These are phyloP conservation scores for Elysia crispata DNA, from an alignment of 2,888 invertebrate genomes.

Conservation along the genomic window DNA sequence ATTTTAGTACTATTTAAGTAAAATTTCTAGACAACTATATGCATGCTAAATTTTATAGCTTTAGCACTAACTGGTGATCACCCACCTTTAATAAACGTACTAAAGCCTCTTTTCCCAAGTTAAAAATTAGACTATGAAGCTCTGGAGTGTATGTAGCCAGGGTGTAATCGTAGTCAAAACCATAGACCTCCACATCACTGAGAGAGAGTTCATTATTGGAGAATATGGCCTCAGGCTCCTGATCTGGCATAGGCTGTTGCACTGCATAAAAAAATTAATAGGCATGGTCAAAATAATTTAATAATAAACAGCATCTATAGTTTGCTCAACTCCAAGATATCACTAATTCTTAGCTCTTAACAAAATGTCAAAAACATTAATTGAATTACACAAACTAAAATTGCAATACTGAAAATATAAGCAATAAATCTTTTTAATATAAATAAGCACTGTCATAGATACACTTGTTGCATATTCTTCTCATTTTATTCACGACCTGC, in stretches of 20 bases:
- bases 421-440: no score
- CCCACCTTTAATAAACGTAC: slow-evolving; percentile 91
- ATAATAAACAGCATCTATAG: neutral
- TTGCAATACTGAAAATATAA: neutral
- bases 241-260: slow-evolving; percentile 53
- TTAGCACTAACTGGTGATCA: no score
- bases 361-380: neutral
- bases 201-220: slow-evolving; percentile 97
- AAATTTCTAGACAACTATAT: no score
- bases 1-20: no score
- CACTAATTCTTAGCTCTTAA: neutral
- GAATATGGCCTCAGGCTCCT: slow-evolving; percentile 90
- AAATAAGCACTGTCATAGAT: no score
- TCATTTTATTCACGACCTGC: no score
- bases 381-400: neutral
- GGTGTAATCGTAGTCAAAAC: slow-evolving; percentile 99
- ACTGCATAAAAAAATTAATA: slow-evolving; percentile 52
- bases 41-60: no score
- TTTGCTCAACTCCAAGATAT: neutral
- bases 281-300: neutral
- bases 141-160: slow-evolving; percentile 94
- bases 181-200: slow-evolving; percentile 92
- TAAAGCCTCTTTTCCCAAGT: slow-evolving; percentile 90
- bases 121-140: slow-evolving; percentile 92
- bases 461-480: no score